Evolutionary conservation across 2,888 invertebrate species (phyloP).

Genomic region (Drosophila acutilabella): DNA sequence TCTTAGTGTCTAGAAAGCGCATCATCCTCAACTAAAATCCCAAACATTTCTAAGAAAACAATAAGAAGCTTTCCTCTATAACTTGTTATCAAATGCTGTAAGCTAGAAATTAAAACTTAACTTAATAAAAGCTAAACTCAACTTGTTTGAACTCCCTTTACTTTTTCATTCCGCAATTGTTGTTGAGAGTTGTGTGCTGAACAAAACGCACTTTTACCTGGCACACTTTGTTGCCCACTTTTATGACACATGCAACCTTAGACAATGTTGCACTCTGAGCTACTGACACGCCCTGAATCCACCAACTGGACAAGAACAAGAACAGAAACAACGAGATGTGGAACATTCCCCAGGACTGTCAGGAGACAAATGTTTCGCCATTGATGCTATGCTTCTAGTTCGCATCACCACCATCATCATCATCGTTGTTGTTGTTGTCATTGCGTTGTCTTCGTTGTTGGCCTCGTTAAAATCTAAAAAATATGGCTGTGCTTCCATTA

Average conservation of each 20-base stretch:
- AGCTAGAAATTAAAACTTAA: not conserved
- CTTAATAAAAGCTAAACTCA: not conserved
- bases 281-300: slow-evolving; percentile 59
- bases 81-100: too few relatives aligned
- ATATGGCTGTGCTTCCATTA: slow-evolving; percentile 75
- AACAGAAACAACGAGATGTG: not conserved
- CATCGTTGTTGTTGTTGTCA: slow-evolving; percentile 10
- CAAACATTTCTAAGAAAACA: too few relatives aligned
- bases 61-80: too few relatives aligned
- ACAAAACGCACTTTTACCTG: slow-evolving; percentile 36
- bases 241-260: slow-evolving; percentile 72
- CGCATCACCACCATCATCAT: slow-evolving; percentile 6
- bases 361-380: slow-evolving; percentile 62
- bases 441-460: slow-evolving; percentile 28
- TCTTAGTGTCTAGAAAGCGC: too few relatives aligned
- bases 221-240: slow-evolving; percentile 75
- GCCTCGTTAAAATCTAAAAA: slow-evolving; percentile 73
- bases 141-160: not conserved
- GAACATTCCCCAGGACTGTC: slow-evolving; percentile 34
- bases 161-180: slow-evolving; percentile 11
- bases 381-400: slow-evolving; percentile 44
- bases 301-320: slow-evolving; percentile 23
- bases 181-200: slow-evolving; percentile 1
- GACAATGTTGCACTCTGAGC: slow-evolving; percentile 60
- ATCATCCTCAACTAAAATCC: too few relatives aligned